Conservation (phyloP, 2,113 vertebrate genomes). For the Eubucco bourcierii region DNA sequence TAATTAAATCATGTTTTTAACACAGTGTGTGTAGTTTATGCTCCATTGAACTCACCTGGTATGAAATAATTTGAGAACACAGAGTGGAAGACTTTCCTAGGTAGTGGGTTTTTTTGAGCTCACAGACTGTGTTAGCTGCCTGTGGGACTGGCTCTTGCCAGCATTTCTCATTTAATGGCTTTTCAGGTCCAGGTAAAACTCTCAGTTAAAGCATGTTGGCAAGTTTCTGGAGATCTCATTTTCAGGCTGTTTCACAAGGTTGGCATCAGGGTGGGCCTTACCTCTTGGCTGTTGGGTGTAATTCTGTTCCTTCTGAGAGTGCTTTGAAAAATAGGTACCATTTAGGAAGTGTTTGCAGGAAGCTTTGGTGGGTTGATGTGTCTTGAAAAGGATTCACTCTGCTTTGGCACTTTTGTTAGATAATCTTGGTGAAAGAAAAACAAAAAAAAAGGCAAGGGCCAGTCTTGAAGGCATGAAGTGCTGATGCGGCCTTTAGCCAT, state of each 20-base stretch:
- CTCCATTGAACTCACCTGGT: not conserved
- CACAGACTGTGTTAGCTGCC: not conserved
- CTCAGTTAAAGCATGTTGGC: not conserved
- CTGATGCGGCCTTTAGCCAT: not conserved
- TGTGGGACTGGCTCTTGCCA: not conserved
- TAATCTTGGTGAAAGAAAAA: not conserved
- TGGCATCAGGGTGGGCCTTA: not conserved
- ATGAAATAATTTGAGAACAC: not conserved
- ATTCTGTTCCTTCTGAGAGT: not conserved
- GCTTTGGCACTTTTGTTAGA: not conserved
- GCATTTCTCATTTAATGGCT: not conserved
- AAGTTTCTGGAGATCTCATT: not conserved
- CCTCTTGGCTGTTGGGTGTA: not conserved
- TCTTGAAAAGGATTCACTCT: not conserved
- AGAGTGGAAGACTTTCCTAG: not conserved
- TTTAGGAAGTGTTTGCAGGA: not conserved
- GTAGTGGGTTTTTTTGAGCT: not conserved
- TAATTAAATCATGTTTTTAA: not conserved
- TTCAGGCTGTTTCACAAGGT: not conserved
- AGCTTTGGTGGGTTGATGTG: not conserved
- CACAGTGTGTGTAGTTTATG: fast-evolving
- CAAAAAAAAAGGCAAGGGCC: no score
- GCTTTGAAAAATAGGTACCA: not conserved
- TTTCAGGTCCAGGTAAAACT: not conserved
- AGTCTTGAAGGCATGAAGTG: not conserved